Percentiles rank a stretch among this genome's conserved stretches.
Conservation (phyloP, 30 jellyfish, hydroid and myxozoan species). For the Hydractinia symbiolongicarpus region DNA sequence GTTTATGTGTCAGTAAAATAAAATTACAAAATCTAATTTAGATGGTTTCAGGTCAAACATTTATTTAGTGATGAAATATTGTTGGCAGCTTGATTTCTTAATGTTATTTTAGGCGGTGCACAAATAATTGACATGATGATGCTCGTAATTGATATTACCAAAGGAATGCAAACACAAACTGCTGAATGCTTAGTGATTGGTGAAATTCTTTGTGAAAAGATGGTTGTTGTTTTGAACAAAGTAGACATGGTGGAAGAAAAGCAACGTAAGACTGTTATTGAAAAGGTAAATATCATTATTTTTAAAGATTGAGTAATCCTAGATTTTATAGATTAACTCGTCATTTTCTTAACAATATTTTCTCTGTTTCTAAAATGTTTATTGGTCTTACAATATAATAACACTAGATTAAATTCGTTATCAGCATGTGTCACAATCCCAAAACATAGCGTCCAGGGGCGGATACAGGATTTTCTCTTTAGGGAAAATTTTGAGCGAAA, state of each 20-base stretch:
- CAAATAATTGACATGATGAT: slow-evolving; percentile 96
- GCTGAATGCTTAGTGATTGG: slow-evolving; percentile 99
- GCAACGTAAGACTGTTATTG: slow-evolving; percentile 54
- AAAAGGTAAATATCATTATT: slow-evolving; percentile 42
- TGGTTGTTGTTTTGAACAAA: slow-evolving; percentile 93
- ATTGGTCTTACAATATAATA: neutral
- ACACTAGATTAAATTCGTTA: neutral
- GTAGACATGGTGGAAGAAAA: slow-evolving; percentile 59
- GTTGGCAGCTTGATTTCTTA: neutral
- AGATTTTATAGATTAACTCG: neutral
- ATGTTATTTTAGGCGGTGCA: slow-evolving; percentile 81
- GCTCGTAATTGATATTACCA: slow-evolving; percentile 78
- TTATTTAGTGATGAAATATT: too few species aligned
- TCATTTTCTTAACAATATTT: neutral
- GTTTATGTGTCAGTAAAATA: too few species aligned
- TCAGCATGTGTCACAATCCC: too few species aligned
- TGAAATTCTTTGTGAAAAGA: slow-evolving; percentile 81
- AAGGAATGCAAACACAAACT: slow-evolving; percentile 99
- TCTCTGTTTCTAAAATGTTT: neutral
- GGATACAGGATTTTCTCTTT: too few species aligned
- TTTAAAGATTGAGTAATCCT: neutral
- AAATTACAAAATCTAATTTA: too few species aligned
- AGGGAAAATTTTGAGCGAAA: too few species aligned
- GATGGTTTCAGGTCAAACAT: too few species aligned
- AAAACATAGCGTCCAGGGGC: too few species aligned